A percentile compares a stretch with the other conserved stretches of the same genome.
These are phyloP conservation scores for Eumacrocentrus americanus DNA, from an alignment of 2,888 invertebrate species.

Conservation along the genomic window DNA sequence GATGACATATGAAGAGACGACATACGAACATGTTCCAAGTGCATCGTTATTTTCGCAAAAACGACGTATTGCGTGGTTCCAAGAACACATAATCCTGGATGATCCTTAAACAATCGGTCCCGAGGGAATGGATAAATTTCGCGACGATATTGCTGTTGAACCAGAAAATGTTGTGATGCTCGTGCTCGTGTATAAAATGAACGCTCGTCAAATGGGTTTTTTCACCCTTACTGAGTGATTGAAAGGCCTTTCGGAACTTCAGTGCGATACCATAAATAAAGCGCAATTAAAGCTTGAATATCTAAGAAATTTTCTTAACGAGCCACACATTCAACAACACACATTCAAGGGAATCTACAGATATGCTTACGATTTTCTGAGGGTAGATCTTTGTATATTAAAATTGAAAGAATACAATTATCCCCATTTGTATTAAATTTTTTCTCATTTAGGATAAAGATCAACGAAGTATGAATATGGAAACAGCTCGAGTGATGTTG, in stretches of 20 bases:
- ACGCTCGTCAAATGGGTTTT: conserved; percentile 93
- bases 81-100: conserved; percentile 83
- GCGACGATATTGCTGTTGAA: conserved; percentile 91
- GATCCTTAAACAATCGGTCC: conserved; percentile 85
- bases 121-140: conserved; percentile 95
- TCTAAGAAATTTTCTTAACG: conserved; percentile 82
- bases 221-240: conserved; percentile 92
- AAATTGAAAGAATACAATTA: too few relatives aligned
- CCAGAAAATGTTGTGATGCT: conserved; percentile 96
- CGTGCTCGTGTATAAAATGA: conserved; percentile 92
- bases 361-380: conserved; percentile 96
- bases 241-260: conserved; percentile 79
- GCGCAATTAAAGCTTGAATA: conserved; percentile 86
- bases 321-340: too few relatives aligned
- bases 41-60: conserved; percentile 77
- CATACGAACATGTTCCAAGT: conserved; percentile 70
- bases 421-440: too few relatives aligned
- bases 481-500: conserved; percentile 88
- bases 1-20: conserved; percentile 77
- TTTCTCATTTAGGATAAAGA: conserved; percentile 90
- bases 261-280: conserved; percentile 85
- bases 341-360: conserved; percentile 91
- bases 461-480: conserved; percentile 93
- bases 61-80: conserved; percentile 87
- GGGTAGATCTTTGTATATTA: conserved; percentile 80